These are phyloP conservation scores for Silvanus unidentatus DNA, from an alignment of 2,888 invertebrate species.

Conservation along the genomic window DNA sequence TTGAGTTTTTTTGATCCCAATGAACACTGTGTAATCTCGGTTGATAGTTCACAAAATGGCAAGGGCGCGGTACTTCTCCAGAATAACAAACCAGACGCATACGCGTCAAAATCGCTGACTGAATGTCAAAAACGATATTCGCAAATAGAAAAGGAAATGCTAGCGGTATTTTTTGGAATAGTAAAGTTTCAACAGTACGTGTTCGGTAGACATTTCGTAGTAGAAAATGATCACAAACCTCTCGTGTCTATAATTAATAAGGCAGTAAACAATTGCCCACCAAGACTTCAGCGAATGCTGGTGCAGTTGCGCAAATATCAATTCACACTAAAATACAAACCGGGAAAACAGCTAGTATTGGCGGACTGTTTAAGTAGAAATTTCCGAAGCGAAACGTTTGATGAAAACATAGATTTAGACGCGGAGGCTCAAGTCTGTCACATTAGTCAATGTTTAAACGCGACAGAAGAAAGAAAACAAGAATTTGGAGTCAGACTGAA, in stretches of 20 bases:
- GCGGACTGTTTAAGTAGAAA: constrained; percentile 1
- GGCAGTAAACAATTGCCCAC: constrained; percentile 9
- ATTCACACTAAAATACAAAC: constrained; percentile 11
- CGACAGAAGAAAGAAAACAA: constrained; percentile 1
- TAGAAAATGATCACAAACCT: constrained; percentile 23
- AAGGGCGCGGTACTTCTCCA: constrained; percentile 17
- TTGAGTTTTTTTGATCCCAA: constrained; percentile 14
- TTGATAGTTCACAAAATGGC: constrained; percentile 17
- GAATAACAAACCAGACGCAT: constrained; percentile 12
- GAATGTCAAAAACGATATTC: constrained; percentile 22
- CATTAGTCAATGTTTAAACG: constrained; percentile 4
- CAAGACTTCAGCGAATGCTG: constrained; percentile 13
- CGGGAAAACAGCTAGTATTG: constrained; percentile 8
- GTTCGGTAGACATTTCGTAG: constrained; percentile 17
- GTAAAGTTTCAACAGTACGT: constrained; percentile 14
- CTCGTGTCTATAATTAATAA: constrained; percentile 9
- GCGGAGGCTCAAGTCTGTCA: constrained; percentile 12
- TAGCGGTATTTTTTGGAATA: constrained; percentile 6
- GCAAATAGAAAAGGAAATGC: constrained; percentile 22
- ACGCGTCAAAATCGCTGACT: constrained; percentile 16
- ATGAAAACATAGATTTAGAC: constrained; percentile 13
- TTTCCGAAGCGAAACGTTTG: constrained; percentile 2
- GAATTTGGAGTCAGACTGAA: not conserved
- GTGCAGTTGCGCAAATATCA: constrained; percentile 14
- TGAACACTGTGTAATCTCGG: constrained; percentile 11